Evolutionary conservation across 2,888 invertebrate species (phyloP), one percentile per base, ranked within the genome.

Genomic region (Drosophila parthenogenetica): DNA sequence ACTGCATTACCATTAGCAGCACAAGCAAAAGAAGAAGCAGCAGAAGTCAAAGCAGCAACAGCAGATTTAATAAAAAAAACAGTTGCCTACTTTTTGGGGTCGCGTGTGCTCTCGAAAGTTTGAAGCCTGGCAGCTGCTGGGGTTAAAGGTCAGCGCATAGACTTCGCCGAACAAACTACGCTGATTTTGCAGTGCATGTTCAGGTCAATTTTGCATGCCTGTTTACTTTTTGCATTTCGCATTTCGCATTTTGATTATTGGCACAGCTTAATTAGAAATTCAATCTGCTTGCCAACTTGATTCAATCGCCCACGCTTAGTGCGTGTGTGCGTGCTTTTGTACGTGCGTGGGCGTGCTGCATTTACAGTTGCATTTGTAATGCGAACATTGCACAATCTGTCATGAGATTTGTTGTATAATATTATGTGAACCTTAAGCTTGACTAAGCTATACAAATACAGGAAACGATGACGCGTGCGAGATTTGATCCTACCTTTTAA

Each of bases 1-100:
- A 82, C 73, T 76, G 81, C 81, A 88, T 88, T 73, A 84, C 37
- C 49, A 42, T 63, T 61, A 39, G 19, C 62, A 29, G 7, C 29
- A 5, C 25, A 29, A 5, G 5, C 1, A 48, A 53, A 35, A 43
- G 10, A 5, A 8, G 5, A n/a, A 32, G 8, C 7, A n/a, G 17
- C 25, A 50, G 53, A 13, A 25, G 10, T 32, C 13, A 45, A 29
- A 32, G 25, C 10, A 7, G 25, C 8, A 19, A 16, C 11, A 25
- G 19, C 11, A 25, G 37, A 39, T 40, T 13, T 13, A 48, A 5
- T 16, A 59, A 78, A 60, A 13, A 37, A 57, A 79, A 65, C 5
- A 39, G 57, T 73, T 78, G 86, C 68, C 69, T 69, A 81, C 83
- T 40, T 80, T 71, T 66, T 45, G 3, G 83, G 42, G 61, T 57